These are phyloP conservation scores for Planococcus citri DNA, from an alignment of 1,140 invertebrate species.

Conservation along the genomic window DNA sequence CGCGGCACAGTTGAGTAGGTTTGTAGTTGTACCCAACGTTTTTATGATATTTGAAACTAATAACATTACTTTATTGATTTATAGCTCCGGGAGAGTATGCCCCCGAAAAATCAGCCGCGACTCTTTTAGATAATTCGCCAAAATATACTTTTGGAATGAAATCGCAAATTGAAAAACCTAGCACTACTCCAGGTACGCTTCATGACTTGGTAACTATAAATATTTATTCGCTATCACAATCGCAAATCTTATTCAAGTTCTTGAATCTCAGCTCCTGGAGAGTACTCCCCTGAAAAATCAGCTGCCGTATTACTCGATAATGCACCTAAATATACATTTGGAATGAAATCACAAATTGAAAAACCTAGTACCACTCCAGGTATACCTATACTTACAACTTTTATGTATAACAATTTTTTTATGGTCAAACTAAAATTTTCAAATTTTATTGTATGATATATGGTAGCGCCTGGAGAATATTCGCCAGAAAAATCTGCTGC, in stretches of 20 bases:
- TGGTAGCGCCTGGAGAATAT: slow-evolving; percentile 72
- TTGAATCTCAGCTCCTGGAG: slow-evolving; percentile 59
- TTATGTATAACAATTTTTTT: no score
- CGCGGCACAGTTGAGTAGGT: no score
- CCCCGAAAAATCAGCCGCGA: slow-evolving; percentile 54
- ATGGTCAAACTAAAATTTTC: no score
- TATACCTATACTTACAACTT: slow-evolving; percentile 33
- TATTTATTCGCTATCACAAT: no score
- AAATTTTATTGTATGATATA: no score
- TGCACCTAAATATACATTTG: slow-evolving; percentile 56
- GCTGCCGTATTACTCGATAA: slow-evolving; percentile 49
- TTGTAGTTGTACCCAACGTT: no score
- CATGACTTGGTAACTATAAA: no score
- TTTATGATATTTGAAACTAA: no score
- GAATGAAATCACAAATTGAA: slow-evolving; percentile 44
- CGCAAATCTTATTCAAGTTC: not conserved
- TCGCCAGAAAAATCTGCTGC: slow-evolving; percentile 54
- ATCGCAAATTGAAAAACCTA: slow-evolving; percentile 44
- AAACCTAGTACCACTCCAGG: slow-evolving; percentile 43
- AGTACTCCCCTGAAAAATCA: slow-evolving; percentile 60
- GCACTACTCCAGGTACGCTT: slow-evolving; percentile 37
- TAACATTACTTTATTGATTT: not conserved
- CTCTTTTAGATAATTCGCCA: slow-evolving; percentile 49
- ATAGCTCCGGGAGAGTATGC: slow-evolving; percentile 60
- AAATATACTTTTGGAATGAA: slow-evolving; percentile 55